phyloP scores from a whole-genome alignment of 2,888 invertebrate genomes.

The Chorisops tibialis region DNA sequence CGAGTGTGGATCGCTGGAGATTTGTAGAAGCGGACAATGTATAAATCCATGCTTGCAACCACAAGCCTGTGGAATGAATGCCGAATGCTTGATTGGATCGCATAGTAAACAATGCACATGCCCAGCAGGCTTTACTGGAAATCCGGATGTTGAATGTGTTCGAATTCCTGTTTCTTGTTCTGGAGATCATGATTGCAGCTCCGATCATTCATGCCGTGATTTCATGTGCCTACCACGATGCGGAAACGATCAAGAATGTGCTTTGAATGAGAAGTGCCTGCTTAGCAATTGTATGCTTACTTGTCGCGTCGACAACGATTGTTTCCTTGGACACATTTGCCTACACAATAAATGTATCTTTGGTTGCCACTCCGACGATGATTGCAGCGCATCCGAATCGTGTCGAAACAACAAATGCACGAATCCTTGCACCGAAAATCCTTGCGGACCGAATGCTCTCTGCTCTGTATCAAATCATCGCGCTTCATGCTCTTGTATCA shows the following conservation, averaged over 20 bases:
- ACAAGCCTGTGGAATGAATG: conserved; percentile 80
- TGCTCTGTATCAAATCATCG: conserved; percentile 78
- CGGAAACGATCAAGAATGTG: conserved; percentile 74
- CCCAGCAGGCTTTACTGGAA: conserved; percentile 81
- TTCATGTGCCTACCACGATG: conserved; percentile 80
- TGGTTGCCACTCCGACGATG: conserved; percentile 82
- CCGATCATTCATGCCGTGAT: conserved; percentile 72
- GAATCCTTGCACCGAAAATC: conserved; percentile 71
- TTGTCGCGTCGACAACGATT: conserved; percentile 87
- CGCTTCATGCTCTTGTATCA: conserved; percentile 74
- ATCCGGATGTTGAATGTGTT: conserved; percentile 78
- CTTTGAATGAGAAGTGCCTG: conserved; percentile 84
- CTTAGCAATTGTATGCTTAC: conserved; percentile 79
- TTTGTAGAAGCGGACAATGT: conserved; percentile 80
- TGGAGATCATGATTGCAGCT: conserved; percentile 64
- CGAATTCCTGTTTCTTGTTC: conserved; percentile 80
- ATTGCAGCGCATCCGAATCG: conserved; percentile 80
- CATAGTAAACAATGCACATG: conserved; percentile 79
- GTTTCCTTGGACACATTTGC: conserved; percentile 88
- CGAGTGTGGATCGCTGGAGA: conserved; percentile 75
- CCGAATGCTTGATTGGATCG: conserved; percentile 67
- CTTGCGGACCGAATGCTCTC: conserved; percentile 81
- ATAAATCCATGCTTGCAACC: conserved; percentile 72
- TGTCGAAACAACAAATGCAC: conserved; percentile 77
- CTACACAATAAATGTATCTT: conserved; percentile 79